Conservation (phyloP, 2,113 vertebrate genomes). For the Oostethus manadensis region DNA sequence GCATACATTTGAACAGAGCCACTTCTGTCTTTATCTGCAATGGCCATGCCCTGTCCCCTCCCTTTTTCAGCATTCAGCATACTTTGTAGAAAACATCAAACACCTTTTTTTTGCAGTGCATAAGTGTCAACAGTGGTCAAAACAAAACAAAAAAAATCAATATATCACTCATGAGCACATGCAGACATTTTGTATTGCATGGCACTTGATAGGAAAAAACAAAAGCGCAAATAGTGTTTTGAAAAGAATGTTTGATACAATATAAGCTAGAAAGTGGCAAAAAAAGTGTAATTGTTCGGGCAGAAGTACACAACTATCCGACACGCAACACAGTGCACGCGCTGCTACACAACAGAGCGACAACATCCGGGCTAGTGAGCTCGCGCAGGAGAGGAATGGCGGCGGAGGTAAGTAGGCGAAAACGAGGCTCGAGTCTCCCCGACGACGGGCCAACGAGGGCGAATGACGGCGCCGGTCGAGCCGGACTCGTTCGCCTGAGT, state of each 20-base stretch:
- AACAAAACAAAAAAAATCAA: too few species aligned
- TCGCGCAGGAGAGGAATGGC: slow-evolving; percentile 79
- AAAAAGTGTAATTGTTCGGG: not conserved
- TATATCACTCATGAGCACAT: too few species aligned
- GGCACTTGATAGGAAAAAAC: too few species aligned
- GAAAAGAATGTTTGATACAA: too few species aligned
- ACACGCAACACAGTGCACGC: slow-evolving; percentile 57
- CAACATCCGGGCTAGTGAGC: slow-evolving; percentile 77
- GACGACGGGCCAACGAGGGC: not conserved
- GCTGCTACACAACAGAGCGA: slow-evolving; percentile 42
- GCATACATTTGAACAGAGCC: slow-evolving; percentile 11
- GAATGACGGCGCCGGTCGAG: not conserved
- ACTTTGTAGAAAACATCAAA: not conserved
- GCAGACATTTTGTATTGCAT: too few species aligned
- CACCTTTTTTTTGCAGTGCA: too few species aligned
- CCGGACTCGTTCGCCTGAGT: not conserved
- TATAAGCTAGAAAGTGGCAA: too few species aligned
- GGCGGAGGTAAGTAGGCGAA: slow-evolving; percentile 78
- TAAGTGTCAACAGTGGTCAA: too few species aligned
- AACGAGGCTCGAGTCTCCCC: slow-evolving; percentile 46
- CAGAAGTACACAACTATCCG: slow-evolving; percentile 8
- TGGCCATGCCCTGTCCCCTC: slow-evolving; percentile 29
- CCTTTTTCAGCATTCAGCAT: slow-evolving; percentile 5
- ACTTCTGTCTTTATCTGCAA: slow-evolving; percentile 42
- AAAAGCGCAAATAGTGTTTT: too few species aligned